Evolutionary conservation across 2,888 invertebrate species (phyloP), one percentile per base, ranked within the genome.

Genomic region (Drosophila basisetae): DNA sequence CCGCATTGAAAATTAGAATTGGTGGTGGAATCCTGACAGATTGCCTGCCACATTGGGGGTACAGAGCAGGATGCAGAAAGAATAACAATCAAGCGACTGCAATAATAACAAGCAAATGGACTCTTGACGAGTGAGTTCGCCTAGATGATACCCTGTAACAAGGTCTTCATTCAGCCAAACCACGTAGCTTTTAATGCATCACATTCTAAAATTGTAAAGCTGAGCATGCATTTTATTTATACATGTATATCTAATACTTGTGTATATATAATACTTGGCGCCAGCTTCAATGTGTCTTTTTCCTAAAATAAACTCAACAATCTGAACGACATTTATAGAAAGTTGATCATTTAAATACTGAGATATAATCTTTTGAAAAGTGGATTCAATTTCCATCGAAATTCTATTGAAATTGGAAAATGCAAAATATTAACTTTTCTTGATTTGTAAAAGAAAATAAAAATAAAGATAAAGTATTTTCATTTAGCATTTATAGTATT

Each of bases 21-120:
- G 68, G 55, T 70, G 72, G 68, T 77, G 70, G 66, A 75, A 68
- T 76, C 53, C 58, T 30, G 66, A 76, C 59, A 83, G 64, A 70
- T 74, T 72, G 79, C 64, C 68, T 69, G 80, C 55, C 65, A 66
- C 39, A 61, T 63, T 62, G 53, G 75, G 54, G 56, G 54, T 43
- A 65, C 53, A 56, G 67, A 64, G 64, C 59, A 62, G 70, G 83
- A 89, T 90, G 77, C 76, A 65, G 64, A 82, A 90, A 76, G 86
- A 87, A 87, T 86, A 90, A 77, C 82, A 90, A 87, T 89, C 91
- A 87, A 90, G 89, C 89, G 76, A 83, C 80, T 82, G 77, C 71
- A 76, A 65, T 28, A 76, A 68, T 68, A 58, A 31, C 31, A 58
- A 41, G n/a, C n/a, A 18, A 30, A 11, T 4, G 30, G 52, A 11